Base-by-base conservation (phyloP, 30 jellyfish, hydroid and myxozoan genomes). In the Chrysaora quinquecirrha region DNA sequence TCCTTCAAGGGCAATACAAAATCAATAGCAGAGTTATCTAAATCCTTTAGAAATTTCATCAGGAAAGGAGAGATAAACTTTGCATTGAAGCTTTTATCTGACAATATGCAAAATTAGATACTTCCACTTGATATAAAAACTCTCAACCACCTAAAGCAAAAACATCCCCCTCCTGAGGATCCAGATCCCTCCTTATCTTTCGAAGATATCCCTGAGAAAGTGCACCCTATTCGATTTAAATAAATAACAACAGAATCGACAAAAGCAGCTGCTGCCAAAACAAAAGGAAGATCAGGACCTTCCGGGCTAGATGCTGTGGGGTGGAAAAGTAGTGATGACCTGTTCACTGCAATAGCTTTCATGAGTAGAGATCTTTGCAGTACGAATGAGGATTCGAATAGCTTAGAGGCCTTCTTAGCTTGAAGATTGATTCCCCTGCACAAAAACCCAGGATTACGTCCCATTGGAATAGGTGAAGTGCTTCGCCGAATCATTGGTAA, bases 231-330 rank as follows among this genome's bases (percentile, higher is more conserved):
- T 28, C 76, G 76, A 20, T 74, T 43, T 30, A 54, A 74, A 74
- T 52, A 12, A 4, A 52, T 52, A 52, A 52, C 68, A 52, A 25
- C 68, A 14, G 56, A 47, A 74, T 74, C 50, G 52, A 47, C 16
- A 1, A 33, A 31, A 50, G 21, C 38, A 20, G 78, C 76, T 43
- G 56, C 77, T 9, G 31, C 21, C 28, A 47, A 52, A 52, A 52
- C 68, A 54, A 76, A 76, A n/a, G 88, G 68, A 0, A 49, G 46
- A 62, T 34, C 84, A 4, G 88, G 68, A 0, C 69, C 82, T 19
- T 27, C 86, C 11, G 88, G 88, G 35, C 46, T 58, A 33, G 88
- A 76, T 32, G 88, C 84, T 76, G 86, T n/a, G 30, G 88, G 83
- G 0, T 76, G 68, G 85, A 33, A 64, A 64, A 47, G 77, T 74